phyloP scores from a whole-genome alignment of 1,140 invertebrate genomes.

The Pachyrhynchus sulphureomaculatus region DNA sequence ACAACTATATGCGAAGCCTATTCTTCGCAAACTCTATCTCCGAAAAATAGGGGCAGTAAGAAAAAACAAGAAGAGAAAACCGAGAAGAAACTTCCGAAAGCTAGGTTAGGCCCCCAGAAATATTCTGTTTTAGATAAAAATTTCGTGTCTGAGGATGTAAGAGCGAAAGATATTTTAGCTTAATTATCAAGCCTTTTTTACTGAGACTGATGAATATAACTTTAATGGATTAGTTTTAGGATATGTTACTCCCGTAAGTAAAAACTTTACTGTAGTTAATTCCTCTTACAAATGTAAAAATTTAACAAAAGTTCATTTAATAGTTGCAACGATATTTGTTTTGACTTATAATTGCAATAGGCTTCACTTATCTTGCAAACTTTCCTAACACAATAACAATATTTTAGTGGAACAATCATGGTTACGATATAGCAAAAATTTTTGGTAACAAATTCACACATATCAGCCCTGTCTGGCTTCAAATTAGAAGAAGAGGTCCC shows the following conservation, averaged over 20 bases:
- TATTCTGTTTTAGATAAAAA: constrained; percentile 68
- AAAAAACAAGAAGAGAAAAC: constrained; percentile 18
- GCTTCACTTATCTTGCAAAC: too few species aligned
- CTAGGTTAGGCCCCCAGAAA: constrained; percentile 63
- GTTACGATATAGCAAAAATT: constrained; percentile 89
- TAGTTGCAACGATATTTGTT: too few species aligned
- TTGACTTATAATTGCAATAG: too few species aligned
- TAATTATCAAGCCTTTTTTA: constrained; percentile 72
- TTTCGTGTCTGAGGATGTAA: constrained; percentile 65
- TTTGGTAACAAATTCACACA: constrained; percentile 89
- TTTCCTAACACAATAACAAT: too few species aligned
- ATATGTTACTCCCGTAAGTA: constrained; percentile 86
- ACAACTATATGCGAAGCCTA: not conserved
- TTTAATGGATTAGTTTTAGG: constrained; percentile 76
- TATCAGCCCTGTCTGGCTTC: constrained; percentile 93
- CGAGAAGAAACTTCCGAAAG: constrained; percentile 24
- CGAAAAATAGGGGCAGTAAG: constrained; percentile 33
- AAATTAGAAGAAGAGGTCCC: constrained; percentile 66
- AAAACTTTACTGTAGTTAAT: constrained; percentile 14
- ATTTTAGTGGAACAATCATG: constrained; percentile 91
- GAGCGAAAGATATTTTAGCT: constrained; percentile 72
- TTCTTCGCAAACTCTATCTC: constrained; percentile 27
- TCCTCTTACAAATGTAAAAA: too few species aligned
- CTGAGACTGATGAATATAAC: constrained; percentile 63
- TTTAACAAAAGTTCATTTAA: too few species aligned